These are phyloP conservation scores for Aethina tumida DNA, from an alignment of 1,140 invertebrate species.

Conservation along the genomic window DNA sequence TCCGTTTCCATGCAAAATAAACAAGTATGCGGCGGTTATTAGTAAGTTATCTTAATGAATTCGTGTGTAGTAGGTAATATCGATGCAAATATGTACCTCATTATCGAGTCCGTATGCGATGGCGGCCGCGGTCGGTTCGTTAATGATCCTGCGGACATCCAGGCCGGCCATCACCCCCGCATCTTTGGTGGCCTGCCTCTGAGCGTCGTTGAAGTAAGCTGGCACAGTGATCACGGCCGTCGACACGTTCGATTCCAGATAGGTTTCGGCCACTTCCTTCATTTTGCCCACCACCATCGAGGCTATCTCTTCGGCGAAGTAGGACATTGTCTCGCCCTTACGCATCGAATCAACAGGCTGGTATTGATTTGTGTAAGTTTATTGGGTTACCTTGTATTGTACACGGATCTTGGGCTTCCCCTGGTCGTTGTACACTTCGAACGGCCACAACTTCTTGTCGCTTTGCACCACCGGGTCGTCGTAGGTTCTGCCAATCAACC, in stretches of 20 bases:
- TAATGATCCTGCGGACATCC: conserved; percentile 59
- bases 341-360: too few species aligned
- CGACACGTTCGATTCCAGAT: conserved; percentile 32
- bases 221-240: conserved; percentile 41
- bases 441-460: conserved; percentile 57
- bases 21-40: background rate
- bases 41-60: background rate
- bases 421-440: conserved; percentile 47
- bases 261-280: conserved; percentile 52
- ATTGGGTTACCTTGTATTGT: too few species aligned
- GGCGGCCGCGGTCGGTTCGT: conserved; percentile 60
- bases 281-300: conserved; percentile 78
- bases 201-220: conserved; percentile 35
- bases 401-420: conserved; percentile 51
- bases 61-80: conserved; percentile 2
- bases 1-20: too few species aligned
- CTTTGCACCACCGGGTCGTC: conserved; percentile 55
- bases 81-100: conserved; percentile 40
- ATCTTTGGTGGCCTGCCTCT: conserved; percentile 36
- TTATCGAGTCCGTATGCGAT: conserved; percentile 60
- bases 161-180: conserved; percentile 49
- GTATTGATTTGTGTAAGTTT: too few species aligned
- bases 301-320: conserved; percentile 58
- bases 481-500: conserved; percentile 55
- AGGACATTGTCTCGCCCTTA: conserved; percentile 44